Percentiles rank a stretch among this genome's conserved stretches.
phyloP scores from a whole-genome alignment of 2,888 invertebrate species.

The Anoplius nigerrimus region DNA sequence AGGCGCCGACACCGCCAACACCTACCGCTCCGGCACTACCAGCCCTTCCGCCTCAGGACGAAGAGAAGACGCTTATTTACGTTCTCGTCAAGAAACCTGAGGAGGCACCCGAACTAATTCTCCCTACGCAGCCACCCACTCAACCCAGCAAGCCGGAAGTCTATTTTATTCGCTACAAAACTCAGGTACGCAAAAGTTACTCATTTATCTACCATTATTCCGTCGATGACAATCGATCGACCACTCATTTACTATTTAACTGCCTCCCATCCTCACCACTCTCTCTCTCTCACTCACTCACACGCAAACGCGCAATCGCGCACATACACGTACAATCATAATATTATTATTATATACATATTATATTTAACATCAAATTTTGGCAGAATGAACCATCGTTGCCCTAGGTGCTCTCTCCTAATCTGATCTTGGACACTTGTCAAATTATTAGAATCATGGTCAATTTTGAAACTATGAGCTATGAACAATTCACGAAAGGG shows the following conservation, averaged over 20 bases:
- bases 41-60: slow-evolving; percentile 85
- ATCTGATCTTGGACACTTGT: too few relatives aligned
- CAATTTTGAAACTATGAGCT: too few relatives aligned
- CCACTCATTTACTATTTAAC: neutral
- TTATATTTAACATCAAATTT: too few relatives aligned
- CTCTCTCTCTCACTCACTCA: neutral
- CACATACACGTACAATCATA: too few relatives aligned
- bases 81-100: slow-evolving; percentile 93
- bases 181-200: slow-evolving; percentile 78
- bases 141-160: slow-evolving; percentile 93
- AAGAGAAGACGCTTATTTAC: slow-evolving; percentile 92
- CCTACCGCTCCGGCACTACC: slow-evolving; percentile 76
- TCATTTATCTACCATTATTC: neutral
- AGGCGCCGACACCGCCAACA: slow-evolving; percentile 78
- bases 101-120: slow-evolving; percentile 85
- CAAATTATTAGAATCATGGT: too few relatives aligned
- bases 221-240: neutral
- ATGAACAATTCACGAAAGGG: too few relatives aligned
- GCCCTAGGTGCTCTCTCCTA: too few relatives aligned
- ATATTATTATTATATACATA: too few relatives aligned
- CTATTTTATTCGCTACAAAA: slow-evolving; percentile 93
- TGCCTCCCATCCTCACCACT: neutral
- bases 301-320: too few relatives aligned
- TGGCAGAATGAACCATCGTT: too few relatives aligned
- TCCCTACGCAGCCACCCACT: slow-evolving; percentile 88